These are phyloP conservation scores for Triops longicaudatus DNA, from an alignment of 1,140 invertebrate species.

Conservation along the genomic window DNA sequence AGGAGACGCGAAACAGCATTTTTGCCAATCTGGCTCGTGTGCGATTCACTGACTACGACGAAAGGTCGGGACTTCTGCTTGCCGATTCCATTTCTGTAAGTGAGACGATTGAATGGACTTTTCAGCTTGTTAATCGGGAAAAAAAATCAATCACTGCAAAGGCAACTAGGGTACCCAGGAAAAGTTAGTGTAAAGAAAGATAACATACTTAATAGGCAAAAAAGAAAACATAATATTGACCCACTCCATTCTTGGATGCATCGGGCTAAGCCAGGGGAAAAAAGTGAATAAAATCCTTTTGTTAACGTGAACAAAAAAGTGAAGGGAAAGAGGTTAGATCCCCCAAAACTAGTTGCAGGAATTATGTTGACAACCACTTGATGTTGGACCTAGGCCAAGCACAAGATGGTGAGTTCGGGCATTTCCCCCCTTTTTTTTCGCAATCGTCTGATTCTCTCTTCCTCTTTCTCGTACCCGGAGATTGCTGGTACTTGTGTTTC, in stretches of 20 bases:
- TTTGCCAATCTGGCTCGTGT: too few species aligned
- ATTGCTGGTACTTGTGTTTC: too few species aligned
- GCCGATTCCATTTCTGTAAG: neutral
- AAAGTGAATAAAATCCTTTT: too few species aligned
- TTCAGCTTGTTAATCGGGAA: neutral
- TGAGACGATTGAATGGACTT: neutral
- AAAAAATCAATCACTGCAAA: neutral
- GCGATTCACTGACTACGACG: too few species aligned
- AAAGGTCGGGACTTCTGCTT: too few species aligned
- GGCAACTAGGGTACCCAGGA: neutral
- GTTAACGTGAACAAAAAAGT: neutral
- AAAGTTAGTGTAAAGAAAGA: neutral
- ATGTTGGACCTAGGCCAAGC: neutral
- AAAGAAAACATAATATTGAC: too few species aligned
- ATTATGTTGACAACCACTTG: conserved; percentile 15
- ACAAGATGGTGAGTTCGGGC: neutral
- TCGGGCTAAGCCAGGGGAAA: too few species aligned
- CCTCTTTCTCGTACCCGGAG: neutral
- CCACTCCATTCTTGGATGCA: too few species aligned
- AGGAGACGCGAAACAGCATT: too few species aligned
- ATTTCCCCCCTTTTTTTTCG: neutral
- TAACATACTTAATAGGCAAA: too few species aligned
- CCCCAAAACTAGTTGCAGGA: neutral
- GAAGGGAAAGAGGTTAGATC: neutral
- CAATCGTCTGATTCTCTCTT: neutral